Conservation (phyloP, 2,888 invertebrate genomes). For the Acleris laterana region DNA sequence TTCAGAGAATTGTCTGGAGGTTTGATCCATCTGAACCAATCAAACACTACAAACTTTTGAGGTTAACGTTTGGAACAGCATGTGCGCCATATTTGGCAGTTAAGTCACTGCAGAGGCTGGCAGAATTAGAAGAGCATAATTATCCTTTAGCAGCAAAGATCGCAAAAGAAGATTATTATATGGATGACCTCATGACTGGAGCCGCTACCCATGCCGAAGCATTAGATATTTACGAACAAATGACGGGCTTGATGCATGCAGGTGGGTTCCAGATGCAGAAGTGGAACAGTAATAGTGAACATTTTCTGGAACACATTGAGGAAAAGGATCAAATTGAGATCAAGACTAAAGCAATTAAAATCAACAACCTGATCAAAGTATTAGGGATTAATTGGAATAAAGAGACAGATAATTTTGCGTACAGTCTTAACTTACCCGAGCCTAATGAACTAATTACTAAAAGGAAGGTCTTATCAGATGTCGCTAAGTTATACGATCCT, state of each 20-base stretch:
- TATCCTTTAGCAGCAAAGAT: conserved; percentile 37
- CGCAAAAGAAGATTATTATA: conserved; percentile 37
- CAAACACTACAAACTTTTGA: conserved; percentile 6
- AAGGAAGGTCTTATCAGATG: conserved; percentile 41
- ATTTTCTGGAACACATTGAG: neutral
- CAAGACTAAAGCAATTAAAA: conserved; percentile 28
- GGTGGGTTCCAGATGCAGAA: conserved; percentile 43
- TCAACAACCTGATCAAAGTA: conserved; percentile 40
- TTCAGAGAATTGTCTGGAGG: conserved; percentile 8
- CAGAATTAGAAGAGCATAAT: conserved; percentile 26
- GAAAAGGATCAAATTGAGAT: conserved; percentile 1
- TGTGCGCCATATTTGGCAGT: conserved; percentile 18
- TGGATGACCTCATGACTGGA: conserved; percentile 39
- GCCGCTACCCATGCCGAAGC: conserved; percentile 40
- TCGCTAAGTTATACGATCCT: conserved; percentile 46
- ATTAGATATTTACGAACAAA: conserved; percentile 37
- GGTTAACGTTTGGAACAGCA: conserved; percentile 8
- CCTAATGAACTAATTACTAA: conserved; percentile 38
- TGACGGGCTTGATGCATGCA: conserved; percentile 39
- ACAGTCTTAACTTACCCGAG: conserved; percentile 36
- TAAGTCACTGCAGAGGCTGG: conserved; percentile 31
- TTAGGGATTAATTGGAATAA: conserved; percentile 46
- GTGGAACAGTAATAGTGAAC: conserved; percentile 39
- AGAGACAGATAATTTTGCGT: conserved; percentile 41
- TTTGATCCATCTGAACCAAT: conserved; percentile 3